A percentile compares a stretch with the other conserved stretches of the same genome.
phyloP scores from a whole-genome alignment of 2,888 invertebrate species.

The Monoplex corrugatus region DNA sequence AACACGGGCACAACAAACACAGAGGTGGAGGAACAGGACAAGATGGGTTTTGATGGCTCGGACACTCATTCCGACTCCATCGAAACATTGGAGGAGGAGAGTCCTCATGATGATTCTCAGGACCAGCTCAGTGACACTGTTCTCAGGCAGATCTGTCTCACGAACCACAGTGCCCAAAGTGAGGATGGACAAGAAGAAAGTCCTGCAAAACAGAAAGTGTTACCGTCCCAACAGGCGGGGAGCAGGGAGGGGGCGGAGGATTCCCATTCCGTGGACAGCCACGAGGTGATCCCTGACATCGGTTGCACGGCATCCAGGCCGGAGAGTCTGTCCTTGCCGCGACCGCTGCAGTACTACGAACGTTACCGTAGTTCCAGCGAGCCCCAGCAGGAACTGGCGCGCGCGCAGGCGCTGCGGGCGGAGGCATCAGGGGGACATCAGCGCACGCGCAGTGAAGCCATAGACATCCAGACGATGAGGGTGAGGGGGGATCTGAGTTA shows the following conservation, averaged over 20 bases:
- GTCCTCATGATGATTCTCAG: constrained; percentile 42
- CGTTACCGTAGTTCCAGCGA: constrained; percentile 48
- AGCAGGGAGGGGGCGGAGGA: not conserved
- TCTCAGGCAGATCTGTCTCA: constrained; percentile 42
- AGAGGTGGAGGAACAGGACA: constrained; percentile 13
- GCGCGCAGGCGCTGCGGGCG: not conserved
- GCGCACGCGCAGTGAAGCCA: constrained; percentile 60
- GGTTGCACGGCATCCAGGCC: constrained; percentile 56
- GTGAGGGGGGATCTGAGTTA: constrained; percentile 59
- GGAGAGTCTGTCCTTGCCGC: constrained; percentile 64
- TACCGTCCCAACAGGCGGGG: too few relatives aligned
- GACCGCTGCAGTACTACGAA: constrained; percentile 57
- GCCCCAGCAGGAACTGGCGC: not conserved
- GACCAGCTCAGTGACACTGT: constrained; percentile 39
- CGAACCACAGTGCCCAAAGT: not conserved
- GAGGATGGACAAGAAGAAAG: not conserved
- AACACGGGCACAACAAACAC: not conserved
- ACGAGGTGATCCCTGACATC: constrained; percentile 48
- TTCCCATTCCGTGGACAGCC: constrained; percentile 38
- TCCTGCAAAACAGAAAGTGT: too few relatives aligned
- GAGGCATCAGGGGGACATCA: constrained; percentile 35
- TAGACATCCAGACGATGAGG: constrained; percentile 64
- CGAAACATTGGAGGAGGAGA: constrained; percentile 54
- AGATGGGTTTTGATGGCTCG: constrained; percentile 40
- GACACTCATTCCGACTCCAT: constrained; percentile 56